Evolutionary conservation across 2,113 vertebrate species (phyloP).

Genomic region (Grantiella picta): DNA sequence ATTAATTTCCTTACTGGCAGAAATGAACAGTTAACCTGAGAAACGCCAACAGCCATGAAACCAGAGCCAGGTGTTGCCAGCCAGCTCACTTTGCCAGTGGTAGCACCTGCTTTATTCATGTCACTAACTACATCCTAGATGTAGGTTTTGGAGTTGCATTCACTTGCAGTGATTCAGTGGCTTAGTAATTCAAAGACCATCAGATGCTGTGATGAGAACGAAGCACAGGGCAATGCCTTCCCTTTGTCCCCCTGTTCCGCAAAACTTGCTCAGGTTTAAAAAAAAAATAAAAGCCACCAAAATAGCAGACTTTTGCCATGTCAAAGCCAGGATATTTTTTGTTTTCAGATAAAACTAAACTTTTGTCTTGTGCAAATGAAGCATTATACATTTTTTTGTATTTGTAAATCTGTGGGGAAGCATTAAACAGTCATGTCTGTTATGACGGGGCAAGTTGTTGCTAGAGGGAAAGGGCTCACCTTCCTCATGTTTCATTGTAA

Average conservation of each 20-base stretch:
- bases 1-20: background rate
- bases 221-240: constrained; percentile 49
- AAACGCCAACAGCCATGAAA: background rate
- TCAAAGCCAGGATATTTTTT: constrained; percentile 53
- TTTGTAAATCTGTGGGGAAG: constrained; percentile 55
- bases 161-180: background rate
- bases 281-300: constrained; percentile 42
- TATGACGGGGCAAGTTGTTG: background rate
- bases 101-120: background rate
- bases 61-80: background rate
- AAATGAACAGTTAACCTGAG: background rate
- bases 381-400: constrained; percentile 54
- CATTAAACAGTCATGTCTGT: constrained; percentile 63
- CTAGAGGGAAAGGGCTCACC: constrained; percentile 11
- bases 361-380: constrained; percentile 43
- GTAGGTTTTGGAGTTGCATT: background rate
- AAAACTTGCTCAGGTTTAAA: constrained; percentile 62
- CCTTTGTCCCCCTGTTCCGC: constrained; percentile 1
- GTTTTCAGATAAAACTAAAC: constrained; percentile 1
- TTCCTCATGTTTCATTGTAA: constrained; percentile 37
- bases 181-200: constrained; percentile 28
- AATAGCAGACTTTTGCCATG: constrained; percentile 49
- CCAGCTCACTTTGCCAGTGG: background rate
- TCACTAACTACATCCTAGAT: background rate
- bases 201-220: constrained; percentile 32